Evolutionary conservation across 2,797 vertebrate genomes (phyloP).

Genomic region (Loris lydekkerianus): DNA sequence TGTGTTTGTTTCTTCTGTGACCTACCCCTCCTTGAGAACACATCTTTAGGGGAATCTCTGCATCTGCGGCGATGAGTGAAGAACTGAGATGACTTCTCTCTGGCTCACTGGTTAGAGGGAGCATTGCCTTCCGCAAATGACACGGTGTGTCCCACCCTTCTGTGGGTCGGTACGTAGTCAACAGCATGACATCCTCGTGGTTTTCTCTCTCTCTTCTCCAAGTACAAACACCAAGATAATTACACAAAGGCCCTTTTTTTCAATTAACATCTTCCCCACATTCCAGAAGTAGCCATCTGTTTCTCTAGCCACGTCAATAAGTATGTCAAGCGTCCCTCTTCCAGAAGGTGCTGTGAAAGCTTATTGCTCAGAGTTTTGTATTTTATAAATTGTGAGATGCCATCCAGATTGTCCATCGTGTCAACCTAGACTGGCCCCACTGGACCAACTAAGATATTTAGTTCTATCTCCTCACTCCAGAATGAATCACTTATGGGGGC

Average conservation of each 20-base stretch:
- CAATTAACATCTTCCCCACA: not conserved
- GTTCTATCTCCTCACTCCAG: not conserved
- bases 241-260: not conserved
- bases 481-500: not conserved
- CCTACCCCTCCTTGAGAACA: slow-evolving; percentile 61
- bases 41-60: not conserved
- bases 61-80: not conserved
- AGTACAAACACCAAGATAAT: slow-evolving; percentile 37
- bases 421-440: not conserved
- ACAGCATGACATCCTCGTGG: not conserved
- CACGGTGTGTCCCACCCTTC: not conserved
- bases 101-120: slow-evolving; percentile 40
- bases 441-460: not conserved
- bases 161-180: not conserved
- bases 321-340: not conserved
- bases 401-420: not conserved
- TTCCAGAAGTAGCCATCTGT: slow-evolving; percentile 52
- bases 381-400: not conserved
- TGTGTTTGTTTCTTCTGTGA: slow-evolving; percentile 45
- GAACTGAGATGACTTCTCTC: not conserved
- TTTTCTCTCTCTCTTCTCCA: not conserved
- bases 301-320: not conserved
- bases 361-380: not conserved
- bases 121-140: not conserved
- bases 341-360: not conserved